A percentile compares a stretch with the other conserved stretches of the same genome.
Conservation (phyloP, 2,113 vertebrate species). For the Heteronetta atricapilla region DNA sequence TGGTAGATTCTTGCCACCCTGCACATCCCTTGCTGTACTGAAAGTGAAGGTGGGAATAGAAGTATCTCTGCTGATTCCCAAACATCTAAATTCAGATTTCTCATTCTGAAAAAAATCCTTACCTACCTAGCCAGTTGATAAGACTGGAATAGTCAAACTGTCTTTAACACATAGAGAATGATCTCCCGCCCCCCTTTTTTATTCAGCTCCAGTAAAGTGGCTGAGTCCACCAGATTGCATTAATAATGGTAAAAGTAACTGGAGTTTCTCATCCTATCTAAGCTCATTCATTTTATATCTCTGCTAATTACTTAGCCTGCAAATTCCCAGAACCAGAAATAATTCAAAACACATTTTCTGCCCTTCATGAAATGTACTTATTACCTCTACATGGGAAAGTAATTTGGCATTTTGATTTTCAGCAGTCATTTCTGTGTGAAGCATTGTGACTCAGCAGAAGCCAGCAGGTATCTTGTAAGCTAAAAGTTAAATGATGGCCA, state of each 20-base stretch:
- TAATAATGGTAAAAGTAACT: background rate
- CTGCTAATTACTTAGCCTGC: slow-evolving; percentile 19
- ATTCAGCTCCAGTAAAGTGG: background rate
- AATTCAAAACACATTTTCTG: slow-evolving; percentile 22
- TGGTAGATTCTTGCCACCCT: background rate
- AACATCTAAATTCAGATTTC: slow-evolving; percentile 2
- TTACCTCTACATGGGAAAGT: slow-evolving; percentile 20
- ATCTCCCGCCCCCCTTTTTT: background rate
- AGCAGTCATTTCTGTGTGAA: slow-evolving; percentile 11
- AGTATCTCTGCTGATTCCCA: background rate
- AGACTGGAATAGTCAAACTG: background rate
- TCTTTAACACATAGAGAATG: background rate
- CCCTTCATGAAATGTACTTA: slow-evolving; percentile 17
- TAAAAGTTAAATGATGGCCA: background rate
- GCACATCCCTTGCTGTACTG: background rate
- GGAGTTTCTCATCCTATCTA: background rate
- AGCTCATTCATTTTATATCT: background rate
- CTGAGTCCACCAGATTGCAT: background rate
- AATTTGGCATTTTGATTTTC: slow-evolving; percentile 50
- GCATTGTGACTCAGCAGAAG: slow-evolving; percentile 8
- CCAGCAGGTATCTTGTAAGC: background rate
- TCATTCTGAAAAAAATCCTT: background rate
- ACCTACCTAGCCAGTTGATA: background rate
- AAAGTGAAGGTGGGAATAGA: background rate
- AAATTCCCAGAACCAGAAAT: slow-evolving; percentile 21